A percentile compares a stretch with the other conserved stretches of the same genome.
These are phyloP conservation scores for Octopus sinensis DNA, from an alignment of 1,140 invertebrate species.

Conservation along the genomic window DNA sequence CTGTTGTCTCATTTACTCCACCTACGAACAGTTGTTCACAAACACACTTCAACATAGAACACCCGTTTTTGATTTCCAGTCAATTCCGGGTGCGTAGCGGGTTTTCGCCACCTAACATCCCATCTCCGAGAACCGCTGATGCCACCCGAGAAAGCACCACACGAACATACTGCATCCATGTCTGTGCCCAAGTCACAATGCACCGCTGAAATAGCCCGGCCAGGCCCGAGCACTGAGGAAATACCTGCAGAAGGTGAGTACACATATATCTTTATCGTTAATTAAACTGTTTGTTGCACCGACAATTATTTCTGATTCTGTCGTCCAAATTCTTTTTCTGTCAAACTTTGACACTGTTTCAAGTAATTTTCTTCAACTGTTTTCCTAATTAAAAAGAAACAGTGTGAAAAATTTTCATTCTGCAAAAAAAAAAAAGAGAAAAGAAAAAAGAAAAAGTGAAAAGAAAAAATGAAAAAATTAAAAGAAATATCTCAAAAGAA, in stretches of 20 bases:
- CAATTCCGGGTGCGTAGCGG: constrained; percentile 7
- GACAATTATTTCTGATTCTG: no score
- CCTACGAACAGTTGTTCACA: neutral
- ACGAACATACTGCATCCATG: constrained; percentile 1
- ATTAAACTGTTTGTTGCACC: no score
- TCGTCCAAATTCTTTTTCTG: no score
- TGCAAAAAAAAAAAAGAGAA: no score
- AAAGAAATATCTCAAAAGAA: no score
- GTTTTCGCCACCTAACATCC: constrained; percentile 2
- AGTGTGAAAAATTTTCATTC: no score
- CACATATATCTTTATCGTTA: neutral
- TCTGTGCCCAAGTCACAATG: neutral
- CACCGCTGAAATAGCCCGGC: neutral
- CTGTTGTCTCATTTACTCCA: neutral
- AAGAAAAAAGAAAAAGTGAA: no score
- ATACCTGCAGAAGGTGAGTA: constrained; percentile 1
- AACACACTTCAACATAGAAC: constrained; percentile 3
- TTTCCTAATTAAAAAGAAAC: no score
- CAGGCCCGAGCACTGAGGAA: neutral
- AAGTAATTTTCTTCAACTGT: no score
- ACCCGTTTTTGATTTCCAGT: constrained; percentile 7
- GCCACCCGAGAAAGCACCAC: neutral
- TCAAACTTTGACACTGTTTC: no score
- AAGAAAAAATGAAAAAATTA: no score
- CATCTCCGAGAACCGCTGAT: constrained; percentile 5